A percentile compares a stretch with the other conserved stretches of the same genome.
Conservation (phyloP, 2,113 vertebrate species). For the Steatornis caripensis region DNA sequence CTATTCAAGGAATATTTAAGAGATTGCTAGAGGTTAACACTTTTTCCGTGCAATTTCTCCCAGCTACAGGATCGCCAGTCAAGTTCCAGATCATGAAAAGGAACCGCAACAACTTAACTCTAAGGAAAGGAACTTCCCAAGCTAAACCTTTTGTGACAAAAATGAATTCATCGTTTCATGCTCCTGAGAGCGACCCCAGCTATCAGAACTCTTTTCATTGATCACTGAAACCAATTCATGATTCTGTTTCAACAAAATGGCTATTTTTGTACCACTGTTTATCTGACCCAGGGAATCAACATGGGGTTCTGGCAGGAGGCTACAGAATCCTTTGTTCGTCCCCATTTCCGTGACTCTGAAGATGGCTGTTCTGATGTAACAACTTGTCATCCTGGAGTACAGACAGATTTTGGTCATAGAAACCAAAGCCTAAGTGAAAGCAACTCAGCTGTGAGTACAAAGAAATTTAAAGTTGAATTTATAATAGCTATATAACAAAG, state of each 20-base stretch:
- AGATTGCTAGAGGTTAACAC: not conserved
- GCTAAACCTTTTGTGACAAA: not conserved
- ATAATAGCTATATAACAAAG: not conserved
- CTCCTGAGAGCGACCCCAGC: not conserved
- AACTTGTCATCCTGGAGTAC: not conserved
- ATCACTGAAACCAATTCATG: not conserved
- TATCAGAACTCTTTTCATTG: not conserved
- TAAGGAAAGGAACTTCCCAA: not conserved
- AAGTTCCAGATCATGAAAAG: not conserved
- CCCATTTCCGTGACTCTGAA: not conserved
- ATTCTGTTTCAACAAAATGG: not conserved
- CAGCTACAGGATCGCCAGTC: not conserved
- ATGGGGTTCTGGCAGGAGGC: not conserved
- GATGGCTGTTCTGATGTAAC: not conserved
- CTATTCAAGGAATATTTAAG: not conserved
- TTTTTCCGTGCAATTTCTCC: not conserved
- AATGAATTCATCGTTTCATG: not conserved
- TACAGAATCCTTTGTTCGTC: not conserved
- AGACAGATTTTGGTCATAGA: not conserved
- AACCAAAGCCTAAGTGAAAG: not conserved
- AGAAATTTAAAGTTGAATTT: not conserved
- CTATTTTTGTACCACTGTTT: not conserved
- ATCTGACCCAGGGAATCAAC: not conserved
- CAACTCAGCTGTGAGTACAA: not conserved
- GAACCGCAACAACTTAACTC: not conserved